Conservation (phyloP, 2,113 vertebrate genomes). For the Corythornis vintsioides region DNA sequence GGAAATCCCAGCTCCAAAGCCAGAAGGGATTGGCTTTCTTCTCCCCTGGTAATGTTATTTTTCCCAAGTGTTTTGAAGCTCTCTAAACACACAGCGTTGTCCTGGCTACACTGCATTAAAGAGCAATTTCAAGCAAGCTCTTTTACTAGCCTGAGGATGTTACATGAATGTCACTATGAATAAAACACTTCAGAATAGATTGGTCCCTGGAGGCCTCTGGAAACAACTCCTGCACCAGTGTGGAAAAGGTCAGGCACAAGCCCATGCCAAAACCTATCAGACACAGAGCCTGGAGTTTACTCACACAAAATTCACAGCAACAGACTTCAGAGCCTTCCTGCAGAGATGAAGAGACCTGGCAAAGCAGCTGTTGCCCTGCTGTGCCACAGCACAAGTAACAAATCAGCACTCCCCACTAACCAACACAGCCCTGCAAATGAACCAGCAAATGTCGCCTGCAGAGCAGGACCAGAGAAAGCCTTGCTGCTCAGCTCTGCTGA, state of each 20-base stretch:
- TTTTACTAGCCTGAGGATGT: background rate
- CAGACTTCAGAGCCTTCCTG: background rate
- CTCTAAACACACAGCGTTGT: background rate
- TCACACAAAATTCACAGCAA: background rate
- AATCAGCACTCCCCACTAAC: background rate
- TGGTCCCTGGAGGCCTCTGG: constrained; percentile 22
- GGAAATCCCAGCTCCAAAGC: constrained; percentile 23
- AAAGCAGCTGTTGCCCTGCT: background rate
- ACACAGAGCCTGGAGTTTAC: background rate
- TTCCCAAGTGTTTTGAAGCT: background rate
- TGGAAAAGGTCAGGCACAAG: constrained; percentile 41
- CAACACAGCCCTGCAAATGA: background rate
- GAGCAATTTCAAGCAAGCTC: constrained; percentile 8
- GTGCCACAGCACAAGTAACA: constrained; percentile 3
- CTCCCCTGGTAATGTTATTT: background rate
- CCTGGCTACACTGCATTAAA: background rate
- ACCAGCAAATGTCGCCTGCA: accelerated
- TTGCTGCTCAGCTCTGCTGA: background rate
- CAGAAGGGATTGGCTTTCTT: background rate
- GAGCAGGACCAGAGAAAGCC: background rate
- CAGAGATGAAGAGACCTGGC: background rate
- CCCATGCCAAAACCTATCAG: background rate
- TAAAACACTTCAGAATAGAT: constrained; percentile 32
- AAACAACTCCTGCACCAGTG: constrained; percentile 8
- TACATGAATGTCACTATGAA: constrained; percentile 15